Percentiles rank a stretch among this genome's conserved stretches.
Evolutionary conservation across 2,888 invertebrate genomes (phyloP).

Genomic region (Euplagia quadripunctaria): DNA sequence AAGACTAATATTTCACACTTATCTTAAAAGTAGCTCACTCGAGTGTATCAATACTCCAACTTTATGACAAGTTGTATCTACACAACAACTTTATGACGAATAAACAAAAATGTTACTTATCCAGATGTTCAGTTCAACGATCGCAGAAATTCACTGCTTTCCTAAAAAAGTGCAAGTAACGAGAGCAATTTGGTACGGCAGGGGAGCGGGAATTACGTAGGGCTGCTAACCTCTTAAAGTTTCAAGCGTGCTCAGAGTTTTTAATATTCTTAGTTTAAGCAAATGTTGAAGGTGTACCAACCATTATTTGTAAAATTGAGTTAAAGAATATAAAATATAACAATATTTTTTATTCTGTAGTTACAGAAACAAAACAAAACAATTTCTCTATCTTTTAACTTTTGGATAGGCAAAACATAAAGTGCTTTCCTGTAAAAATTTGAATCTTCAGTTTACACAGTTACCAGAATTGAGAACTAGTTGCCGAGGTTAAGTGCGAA

Average conservation of each 20-base stretch:
- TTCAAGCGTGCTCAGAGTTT: neutral
- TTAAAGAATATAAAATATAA: too few species aligned
- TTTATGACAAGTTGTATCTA: neutral
- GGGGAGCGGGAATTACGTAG: conserved; percentile 8
- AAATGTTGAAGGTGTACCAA: neutral
- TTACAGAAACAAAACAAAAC: too few species aligned
- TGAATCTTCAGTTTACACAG: too few species aligned
- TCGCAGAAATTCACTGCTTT: conserved; percentile 38
- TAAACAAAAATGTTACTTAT: conserved; percentile 30
- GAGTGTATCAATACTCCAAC: neutral
- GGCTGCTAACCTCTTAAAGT: conserved; percentile 12
- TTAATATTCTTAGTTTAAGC: too few species aligned
- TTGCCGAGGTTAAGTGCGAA: too few species aligned
- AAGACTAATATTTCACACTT: neutral
- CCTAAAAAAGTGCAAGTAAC: conserved; percentile 76
- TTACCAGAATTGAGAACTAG: too few species aligned
- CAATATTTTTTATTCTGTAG: too few species aligned
- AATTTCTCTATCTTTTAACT: too few species aligned
- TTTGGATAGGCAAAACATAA: too few species aligned
- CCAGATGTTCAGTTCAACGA: conserved; percentile 35
- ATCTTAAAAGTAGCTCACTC: neutral
- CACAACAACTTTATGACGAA: neutral
- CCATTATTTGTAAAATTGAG: too few species aligned
- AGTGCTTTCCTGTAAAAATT: too few species aligned
- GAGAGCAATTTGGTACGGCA: conserved; percentile 65